Evolutionary conservation across 2,888 invertebrate species (phyloP), one percentile per base, ranked within the genome.

Genomic region (Eristalinus aeneus): DNA sequence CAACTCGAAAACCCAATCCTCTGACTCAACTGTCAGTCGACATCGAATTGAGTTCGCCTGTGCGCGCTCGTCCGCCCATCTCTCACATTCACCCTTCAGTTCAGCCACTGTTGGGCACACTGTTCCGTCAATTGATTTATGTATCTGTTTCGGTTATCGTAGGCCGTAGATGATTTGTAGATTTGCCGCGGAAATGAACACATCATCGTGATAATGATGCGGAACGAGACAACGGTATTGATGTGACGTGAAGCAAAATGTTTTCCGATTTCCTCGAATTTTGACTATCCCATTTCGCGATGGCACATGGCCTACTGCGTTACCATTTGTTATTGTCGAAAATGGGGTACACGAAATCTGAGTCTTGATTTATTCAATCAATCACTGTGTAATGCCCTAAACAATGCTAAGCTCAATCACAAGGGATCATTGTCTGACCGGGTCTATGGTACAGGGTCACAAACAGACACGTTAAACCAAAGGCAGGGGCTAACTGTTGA

Each of bases 121-220:
- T 69, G 69, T 39, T 53, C 65, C 32, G 53, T 76, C 22, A 20
- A 56, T 68, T 68, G 54, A 68, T 68, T 68, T 68, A n/a, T n/a
- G n/a, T n/a, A 68, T 68, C 31, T 46, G 8, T 4, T 20, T 5
- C 31, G 31, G 53, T 60, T 20, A 32, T 27, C 11, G 36, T 20
- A 23, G 12, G 23, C 65, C 23, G 10, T 46, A 60, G 34, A 53
- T 23, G 53, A 58, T 60, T 60, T 53, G 63, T 64, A 71, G 53
- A 60, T 65, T 78, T 65, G 65, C 60, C 65, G 72, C 65, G 73
- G 60, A 79, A 79, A 79, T 79, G 72, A 73, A 9, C 79, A 72
- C 79, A 72, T 79, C 72, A 67, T 16, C 64, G 53, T 6, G 53
- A 78, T 72, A 53, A 72, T 72, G 64, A 65, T 46, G 9, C 20